phyloP scores from a whole-genome alignment of 2,797 vertebrate species.

The Dryobates pubescens region DNA sequence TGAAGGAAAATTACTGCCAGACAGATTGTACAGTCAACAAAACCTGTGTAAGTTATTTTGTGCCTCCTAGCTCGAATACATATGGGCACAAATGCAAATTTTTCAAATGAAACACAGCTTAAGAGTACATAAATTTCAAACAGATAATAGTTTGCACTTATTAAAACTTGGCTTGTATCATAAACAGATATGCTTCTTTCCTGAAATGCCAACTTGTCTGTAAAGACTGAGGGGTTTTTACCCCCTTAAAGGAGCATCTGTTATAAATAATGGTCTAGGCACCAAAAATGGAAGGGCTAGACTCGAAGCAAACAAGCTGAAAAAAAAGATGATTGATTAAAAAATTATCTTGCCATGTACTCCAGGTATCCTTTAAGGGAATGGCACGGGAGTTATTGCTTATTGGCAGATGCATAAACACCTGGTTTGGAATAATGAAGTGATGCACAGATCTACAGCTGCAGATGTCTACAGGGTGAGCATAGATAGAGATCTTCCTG shows the following conservation, averaged over 20 bases:
- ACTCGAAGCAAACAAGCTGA: constrained; percentile 36
- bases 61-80: constrained; percentile 66
- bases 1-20: constrained; percentile 74
- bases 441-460: neutral
- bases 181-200: constrained; percentile 35
- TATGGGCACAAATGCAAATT: constrained; percentile 73
- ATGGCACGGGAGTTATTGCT: neutral
- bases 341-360: constrained; percentile 20
- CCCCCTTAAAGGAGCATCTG: constrained; percentile 44
- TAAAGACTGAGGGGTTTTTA: neutral
- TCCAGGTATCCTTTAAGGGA: neutral
- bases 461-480: neutral
- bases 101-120: constrained; percentile 69
- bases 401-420: neutral
- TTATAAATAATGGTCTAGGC: constrained; percentile 63
- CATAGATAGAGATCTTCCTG: neutral
- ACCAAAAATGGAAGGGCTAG: constrained; percentile 14
- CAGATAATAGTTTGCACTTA: constrained; percentile 68
- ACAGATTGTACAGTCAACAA: constrained; percentile 52
- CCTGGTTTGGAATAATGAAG: neutral
- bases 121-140: constrained; percentile 67
- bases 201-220: constrained; percentile 43
- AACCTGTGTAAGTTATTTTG: constrained; percentile 57
- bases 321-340: constrained; percentile 42
- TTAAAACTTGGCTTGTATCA: constrained; percentile 59